Percentiles rank a stretch among this genome's conserved stretches.
phyloP scores from a whole-genome alignment of 2,113 vertebrate genomes.

The Gnathonemus echidnorhynchus region DNA sequence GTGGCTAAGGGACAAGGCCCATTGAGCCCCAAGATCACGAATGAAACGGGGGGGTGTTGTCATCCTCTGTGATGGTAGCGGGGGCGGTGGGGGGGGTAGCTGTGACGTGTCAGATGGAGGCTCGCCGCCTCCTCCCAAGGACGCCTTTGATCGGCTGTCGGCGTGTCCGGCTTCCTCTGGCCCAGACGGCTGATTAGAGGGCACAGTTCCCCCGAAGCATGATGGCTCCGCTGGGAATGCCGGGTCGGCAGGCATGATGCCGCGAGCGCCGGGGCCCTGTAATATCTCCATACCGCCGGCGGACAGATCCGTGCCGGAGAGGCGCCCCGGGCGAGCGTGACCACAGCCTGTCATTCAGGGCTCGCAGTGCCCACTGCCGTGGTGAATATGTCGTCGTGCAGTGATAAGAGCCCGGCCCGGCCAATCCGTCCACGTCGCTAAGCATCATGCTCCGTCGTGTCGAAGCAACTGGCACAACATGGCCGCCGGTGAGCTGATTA shows the following conservation, averaged over 20 bases:
- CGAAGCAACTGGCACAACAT: neutral
- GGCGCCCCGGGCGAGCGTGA: neutral
- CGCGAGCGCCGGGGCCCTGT: neutral
- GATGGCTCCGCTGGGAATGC: neutral
- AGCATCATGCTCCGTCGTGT: neutral
- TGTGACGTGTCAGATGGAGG: neutral
- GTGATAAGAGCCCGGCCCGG: neutral
- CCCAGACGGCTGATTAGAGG: neutral
- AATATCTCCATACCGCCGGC: neutral
- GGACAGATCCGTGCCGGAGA: neutral
- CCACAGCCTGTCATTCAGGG: neutral
- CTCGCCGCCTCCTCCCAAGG: neutral
- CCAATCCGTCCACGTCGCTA: neutral
- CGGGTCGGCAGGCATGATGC: neutral
- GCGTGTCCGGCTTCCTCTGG: neutral
- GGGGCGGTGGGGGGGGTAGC: neutral
- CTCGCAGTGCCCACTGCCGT: neutral
- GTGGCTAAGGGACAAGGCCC: neutral
- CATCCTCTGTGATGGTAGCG: neutral
- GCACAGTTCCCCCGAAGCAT: neutral
- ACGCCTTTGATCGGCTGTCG: neutral
- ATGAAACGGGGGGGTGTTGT: neutral
- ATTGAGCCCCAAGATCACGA: neutral
- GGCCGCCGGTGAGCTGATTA: neutral
- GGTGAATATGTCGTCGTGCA: no score